Percentiles rank a stretch among this genome's conserved stretches.
phyloP scores from a whole-genome alignment of 2,797 vertebrate species.

The Platalea minor region DNA sequence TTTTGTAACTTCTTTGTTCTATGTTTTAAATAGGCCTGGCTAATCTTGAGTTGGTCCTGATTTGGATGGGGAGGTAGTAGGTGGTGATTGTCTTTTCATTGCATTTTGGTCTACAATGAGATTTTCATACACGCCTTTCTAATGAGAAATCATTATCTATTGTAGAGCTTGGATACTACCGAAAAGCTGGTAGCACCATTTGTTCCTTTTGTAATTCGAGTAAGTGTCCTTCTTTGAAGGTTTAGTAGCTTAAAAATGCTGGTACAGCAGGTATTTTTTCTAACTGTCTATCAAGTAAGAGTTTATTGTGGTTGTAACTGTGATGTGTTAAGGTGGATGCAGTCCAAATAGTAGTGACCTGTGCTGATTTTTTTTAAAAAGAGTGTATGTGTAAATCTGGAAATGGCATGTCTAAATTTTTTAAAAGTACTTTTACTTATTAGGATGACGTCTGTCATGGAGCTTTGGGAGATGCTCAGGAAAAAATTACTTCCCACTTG shows the following conservation, averaged over 20 bases:
- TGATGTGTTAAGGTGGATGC: neutral
- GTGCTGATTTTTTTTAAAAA: neutral
- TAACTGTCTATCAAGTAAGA: neutral
- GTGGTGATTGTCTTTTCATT: neutral
- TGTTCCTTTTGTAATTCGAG: conserved; percentile 55
- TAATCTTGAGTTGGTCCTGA: neutral
- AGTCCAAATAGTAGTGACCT: neutral
- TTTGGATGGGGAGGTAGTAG: neutral
- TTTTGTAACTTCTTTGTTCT: neutral
- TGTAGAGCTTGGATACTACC: conserved; percentile 80
- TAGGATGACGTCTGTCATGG: conserved; percentile 72
- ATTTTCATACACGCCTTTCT: neutral
- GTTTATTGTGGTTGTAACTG: neutral
- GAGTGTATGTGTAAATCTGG: neutral
- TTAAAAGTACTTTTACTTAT: neutral
- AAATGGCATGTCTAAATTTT: neutral
- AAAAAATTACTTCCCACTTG: conserved; percentile 4
- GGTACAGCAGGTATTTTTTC: neutral
- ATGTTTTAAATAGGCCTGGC: neutral
- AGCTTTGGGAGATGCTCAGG: conserved; percentile 16
- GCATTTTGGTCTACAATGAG: neutral
- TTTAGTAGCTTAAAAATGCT: neutral
- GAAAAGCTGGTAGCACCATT: conserved; percentile 78
- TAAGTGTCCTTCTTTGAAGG: conserved; percentile 4
- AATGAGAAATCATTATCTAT: conserved; percentile 24